Evolutionary conservation across 2,797 vertebrate species (phyloP).

Genomic region (Squalus acanthias): DNA sequence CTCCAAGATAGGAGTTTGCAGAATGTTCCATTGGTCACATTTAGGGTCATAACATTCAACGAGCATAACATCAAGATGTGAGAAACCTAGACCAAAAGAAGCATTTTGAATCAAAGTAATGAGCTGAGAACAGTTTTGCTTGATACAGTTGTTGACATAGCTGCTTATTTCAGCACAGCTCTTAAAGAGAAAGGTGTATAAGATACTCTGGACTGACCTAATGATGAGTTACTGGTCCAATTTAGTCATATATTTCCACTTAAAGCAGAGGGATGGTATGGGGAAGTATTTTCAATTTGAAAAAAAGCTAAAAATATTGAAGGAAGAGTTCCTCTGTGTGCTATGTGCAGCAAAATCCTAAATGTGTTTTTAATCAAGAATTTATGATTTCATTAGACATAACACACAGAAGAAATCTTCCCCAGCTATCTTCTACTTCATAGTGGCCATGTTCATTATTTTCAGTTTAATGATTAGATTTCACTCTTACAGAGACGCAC

Average conservation of each 20-base stretch:
- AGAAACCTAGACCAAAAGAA: constrained; percentile 71
- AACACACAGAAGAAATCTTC: background rate
- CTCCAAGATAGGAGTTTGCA: constrained; percentile 94
- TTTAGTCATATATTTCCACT: background rate
- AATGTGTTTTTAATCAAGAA: background rate
- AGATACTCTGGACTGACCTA: background rate
- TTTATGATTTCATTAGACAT: background rate
- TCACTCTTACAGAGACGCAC: background rate
- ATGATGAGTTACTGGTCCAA: background rate
- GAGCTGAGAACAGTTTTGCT: background rate
- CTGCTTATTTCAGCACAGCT: background rate
- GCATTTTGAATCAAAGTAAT: constrained; percentile 17
- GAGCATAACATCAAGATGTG: constrained; percentile 95
- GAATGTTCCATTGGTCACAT: constrained; percentile 96
- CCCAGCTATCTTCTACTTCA: background rate
- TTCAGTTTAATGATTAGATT: background rate
- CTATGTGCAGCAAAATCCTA: background rate
- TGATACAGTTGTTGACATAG: background rate
- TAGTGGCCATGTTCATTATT: background rate
- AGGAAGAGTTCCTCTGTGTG: background rate
- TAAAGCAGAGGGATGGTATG: background rate
- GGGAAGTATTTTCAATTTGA: background rate
- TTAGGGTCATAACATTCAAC: constrained; percentile 98
- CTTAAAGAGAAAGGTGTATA: background rate
- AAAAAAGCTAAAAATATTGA: background rate